Base-by-base conservation (phyloP, 2,797 vertebrate species). In the Erithacus rubecula region DNA sequence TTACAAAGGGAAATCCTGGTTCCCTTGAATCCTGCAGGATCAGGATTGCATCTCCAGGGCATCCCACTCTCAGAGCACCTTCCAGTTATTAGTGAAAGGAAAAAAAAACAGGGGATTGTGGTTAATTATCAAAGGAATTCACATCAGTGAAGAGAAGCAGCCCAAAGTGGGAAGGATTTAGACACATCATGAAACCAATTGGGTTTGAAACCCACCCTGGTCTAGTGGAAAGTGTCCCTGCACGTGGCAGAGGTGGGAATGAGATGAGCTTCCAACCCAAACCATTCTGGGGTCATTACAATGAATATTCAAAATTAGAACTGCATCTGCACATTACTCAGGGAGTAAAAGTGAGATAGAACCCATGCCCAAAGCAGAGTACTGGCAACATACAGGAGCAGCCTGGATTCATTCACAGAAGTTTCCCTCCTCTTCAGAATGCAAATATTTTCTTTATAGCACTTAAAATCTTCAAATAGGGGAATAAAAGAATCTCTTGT, bases 1-100 rank as follows among this genome's bases (percentile, higher is more conserved):
- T 41, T 58, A 27, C 0, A 63, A 60, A 75, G 44, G 14, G 72
- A 96, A 96, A 93, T 91, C 94, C 82, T 53, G 84, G 84, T 36
- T 90, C 59, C 72, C 32, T 20, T 9, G 43, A 49, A 58, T 91
- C 82, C 89, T 85, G 53, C 49, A 77, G 82, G 93, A 92, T 89
- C 71, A 75, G 95, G 94, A 87, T 2, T 53, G 62, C 19, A 51
- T 30, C 60, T 79, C 78, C 10, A 8, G 41, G 55, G 34, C 47
- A 26, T 3, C 10, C 5, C 1, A 24, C 8, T 26, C 63, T 37
- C 63, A 68, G 52, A 59, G 27, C 34, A 87, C 27, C 44, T 52
- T 63, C 29, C 70, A 52, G 37, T 30, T 46, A 64, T 14, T 74
- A 67, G 15, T 8, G 60, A 63, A 43, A 23, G 8, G 72, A 37